These are phyloP conservation scores for Mormyrops boulengeri DNA, from an alignment of 2,797 vertebrate genomes.

Conservation along the genomic window DNA sequence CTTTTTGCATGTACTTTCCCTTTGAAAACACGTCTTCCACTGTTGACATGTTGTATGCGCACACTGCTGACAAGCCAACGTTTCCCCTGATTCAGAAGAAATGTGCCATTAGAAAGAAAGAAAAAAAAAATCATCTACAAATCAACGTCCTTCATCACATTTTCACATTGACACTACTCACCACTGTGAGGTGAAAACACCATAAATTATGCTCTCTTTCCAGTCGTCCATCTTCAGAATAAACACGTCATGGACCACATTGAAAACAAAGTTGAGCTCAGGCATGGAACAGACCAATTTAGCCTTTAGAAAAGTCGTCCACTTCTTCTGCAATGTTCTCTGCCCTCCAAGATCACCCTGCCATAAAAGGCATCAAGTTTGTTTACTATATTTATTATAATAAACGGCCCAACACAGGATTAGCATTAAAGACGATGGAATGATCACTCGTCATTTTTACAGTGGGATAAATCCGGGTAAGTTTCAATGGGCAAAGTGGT, in stretches of 20 bases:
- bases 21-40: slow-evolving; percentile 85
- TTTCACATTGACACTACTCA: slow-evolving; percentile 53
- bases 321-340: slow-evolving; percentile 91
- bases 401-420: not conserved
- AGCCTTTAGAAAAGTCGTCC: slow-evolving; percentile 95
- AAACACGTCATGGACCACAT: slow-evolving; percentile 84
- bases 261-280: slow-evolving; percentile 90
- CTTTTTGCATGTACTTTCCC: slow-evolving; percentile 96
- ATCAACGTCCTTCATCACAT: not conserved
- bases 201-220: slow-evolving; percentile 83
- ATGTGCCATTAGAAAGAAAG: not conserved
- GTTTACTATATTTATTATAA: not conserved
- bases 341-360: slow-evolving; percentile 90
- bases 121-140: not conserved
- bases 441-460: not conserved
- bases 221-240: slow-evolving; percentile 69
- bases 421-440: not conserved
- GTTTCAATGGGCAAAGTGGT: not conserved
- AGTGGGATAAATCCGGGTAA: not conserved
- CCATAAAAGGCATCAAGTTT: not conserved
- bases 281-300: slow-evolving; percentile 85
- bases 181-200: slow-evolving; percentile 89
- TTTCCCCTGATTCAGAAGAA: slow-evolving; percentile 70
- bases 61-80: slow-evolving; percentile 88
- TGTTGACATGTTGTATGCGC: slow-evolving; percentile 76